A percentile compares a stretch with the other conserved stretches of the same genome.
Evolutionary conservation across 1,140 invertebrate genomes (phyloP).

Genomic region (Drosophila quadrilineata): DNA sequence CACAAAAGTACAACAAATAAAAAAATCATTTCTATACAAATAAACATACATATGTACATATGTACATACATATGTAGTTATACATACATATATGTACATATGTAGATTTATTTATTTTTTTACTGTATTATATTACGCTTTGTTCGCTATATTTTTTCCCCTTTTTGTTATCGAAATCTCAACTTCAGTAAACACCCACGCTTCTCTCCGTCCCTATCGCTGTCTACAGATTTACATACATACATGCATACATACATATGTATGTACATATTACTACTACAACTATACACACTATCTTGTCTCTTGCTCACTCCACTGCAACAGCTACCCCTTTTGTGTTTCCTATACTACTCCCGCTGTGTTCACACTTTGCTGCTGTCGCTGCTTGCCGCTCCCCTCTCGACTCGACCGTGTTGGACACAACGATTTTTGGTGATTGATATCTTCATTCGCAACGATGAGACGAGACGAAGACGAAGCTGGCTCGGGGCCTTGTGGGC

Average conservation of each 20-base stretch:
- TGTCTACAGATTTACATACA: constrained; percentile 10
- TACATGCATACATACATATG: neutral
- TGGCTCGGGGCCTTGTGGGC: constrained; percentile 35
- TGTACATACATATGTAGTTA: neutral
- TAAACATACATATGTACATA: neutral
- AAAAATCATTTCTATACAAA: no score
- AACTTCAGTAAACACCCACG: constrained; percentile 39
- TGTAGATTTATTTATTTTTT: neutral
- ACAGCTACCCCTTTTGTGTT: no score
- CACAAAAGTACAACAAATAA: no score
- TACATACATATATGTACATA: neutral
- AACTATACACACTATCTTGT: neutral
- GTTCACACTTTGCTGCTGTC: neutral
- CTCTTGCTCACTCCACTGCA: no score
- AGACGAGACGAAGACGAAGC: constrained; percentile 3
- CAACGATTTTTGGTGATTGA: constrained; percentile 58
- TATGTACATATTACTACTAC: neutral
- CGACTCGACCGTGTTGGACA: no score
- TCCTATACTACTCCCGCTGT: no score
- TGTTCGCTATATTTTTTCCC: no score
- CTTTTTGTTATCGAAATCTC: constrained; percentile 21
- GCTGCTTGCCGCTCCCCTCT: constrained; percentile 5
- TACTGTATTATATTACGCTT: no score
- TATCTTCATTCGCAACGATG: constrained; percentile 47
- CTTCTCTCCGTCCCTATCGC: neutral